phyloP scores from a whole-genome alignment of 2,113 vertebrate genomes.

The Aviceda subcristata region DNA sequence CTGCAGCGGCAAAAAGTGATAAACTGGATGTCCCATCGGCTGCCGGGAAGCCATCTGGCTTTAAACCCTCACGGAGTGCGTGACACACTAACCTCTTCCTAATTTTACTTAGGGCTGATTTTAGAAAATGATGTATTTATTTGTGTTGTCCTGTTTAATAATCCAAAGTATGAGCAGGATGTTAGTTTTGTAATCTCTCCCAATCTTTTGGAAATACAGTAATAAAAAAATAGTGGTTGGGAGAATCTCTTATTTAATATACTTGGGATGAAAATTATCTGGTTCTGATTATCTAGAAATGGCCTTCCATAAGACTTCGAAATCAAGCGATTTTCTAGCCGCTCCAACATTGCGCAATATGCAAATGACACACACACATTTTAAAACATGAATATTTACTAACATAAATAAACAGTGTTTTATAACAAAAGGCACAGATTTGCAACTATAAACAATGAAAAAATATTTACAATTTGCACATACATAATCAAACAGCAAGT shows the following conservation, averaged over 20 bases:
- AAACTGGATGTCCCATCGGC: neutral
- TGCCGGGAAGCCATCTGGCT: neutral
- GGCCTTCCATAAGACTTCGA: neutral
- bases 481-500: constrained; percentile 63
- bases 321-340: neutral
- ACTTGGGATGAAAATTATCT: neutral
- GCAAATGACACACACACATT: neutral
- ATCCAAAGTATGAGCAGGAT: neutral
- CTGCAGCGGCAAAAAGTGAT: rapidly evolving
- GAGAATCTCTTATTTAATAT: neutral
- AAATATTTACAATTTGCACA: constrained; percentile 84
- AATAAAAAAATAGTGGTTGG: neutral
- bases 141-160: neutral
- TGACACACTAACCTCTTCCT: neutral
- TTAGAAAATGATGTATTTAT: neutral
- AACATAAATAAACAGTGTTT: constrained; percentile 91
- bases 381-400: constrained; percentile 85
- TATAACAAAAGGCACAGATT: constrained; percentile 91
- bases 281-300: neutral
- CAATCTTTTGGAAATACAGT: neutral
- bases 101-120: neutral
- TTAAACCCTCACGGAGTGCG: rapidly evolving
- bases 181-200: neutral
- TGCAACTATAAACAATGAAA: constrained; percentile 86
- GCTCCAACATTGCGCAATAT: rapidly evolving